Base-by-base conservation (phyloP, 2,888 invertebrate species). In the Lithophane leautieri region DNA sequence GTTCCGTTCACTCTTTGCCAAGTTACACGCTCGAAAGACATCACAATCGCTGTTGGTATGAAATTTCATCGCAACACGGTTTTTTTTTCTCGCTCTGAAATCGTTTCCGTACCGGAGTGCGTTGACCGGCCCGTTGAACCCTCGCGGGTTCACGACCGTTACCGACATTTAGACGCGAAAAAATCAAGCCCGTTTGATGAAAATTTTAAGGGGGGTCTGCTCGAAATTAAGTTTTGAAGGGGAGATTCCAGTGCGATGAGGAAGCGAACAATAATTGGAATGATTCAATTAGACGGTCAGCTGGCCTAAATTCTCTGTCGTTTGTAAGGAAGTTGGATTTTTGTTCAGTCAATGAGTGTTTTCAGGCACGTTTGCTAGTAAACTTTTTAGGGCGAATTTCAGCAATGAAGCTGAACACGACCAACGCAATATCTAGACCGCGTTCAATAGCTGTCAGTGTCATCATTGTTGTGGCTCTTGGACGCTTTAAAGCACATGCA, bases 141-240 rank as follows among this genome's bases (percentile, higher is more conserved):
- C 88, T 54, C 79, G 74, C 66, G 91, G 90, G 95, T 94, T 95
- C 94, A 93, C 86, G 95, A 94, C 94, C 94, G 93, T 92, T 89
- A 90, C 89, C 91, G 88, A 87, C 88, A 90, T 89, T 92, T 90
- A 84, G 83, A 88, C 90, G 92, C 90, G 89, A 92, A 87, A 86
- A 86, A 88, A 86, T 76, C 52, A 65, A 76, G 74, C 47, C 68
- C 86, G 89, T 83, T 85, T 76, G 81, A 78, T 92, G 91, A 78
- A 81, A 71, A 72, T 83, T 70, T 83, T 71, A 84, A 81, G 82
- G 82, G 79, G 73, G 63, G 76, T 70, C 79, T 78, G 80, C 75
- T 73, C 66, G 79, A 79, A 80, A 78, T 84, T 78, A 61, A 42
- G 70, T 65, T 79, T 42, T 60, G 70, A 73, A 75, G 83, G 79